These are phyloP conservation scores for Drosophila rhopaloa DNA, from an alignment of 1,140 invertebrate genomes.

Conservation along the genomic window DNA sequence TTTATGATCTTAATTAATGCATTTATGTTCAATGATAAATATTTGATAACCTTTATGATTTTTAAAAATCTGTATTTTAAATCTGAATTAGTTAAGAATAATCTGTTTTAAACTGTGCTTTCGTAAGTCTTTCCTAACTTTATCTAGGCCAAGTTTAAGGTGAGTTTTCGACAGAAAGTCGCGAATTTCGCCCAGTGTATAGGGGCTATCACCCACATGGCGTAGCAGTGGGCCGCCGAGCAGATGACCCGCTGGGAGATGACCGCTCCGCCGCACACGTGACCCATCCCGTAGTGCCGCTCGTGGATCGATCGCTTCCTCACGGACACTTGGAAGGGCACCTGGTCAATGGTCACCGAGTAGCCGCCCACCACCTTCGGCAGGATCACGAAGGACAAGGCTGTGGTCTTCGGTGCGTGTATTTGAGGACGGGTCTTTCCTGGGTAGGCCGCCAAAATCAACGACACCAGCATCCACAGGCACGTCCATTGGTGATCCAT, in stretches of 20 bases:
- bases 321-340: conserved; percentile 57
- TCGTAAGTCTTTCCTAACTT: too few species aligned
- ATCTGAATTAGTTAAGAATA: too few species aligned
- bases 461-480: conserved; percentile 15
- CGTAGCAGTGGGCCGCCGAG: conserved; percentile 65
- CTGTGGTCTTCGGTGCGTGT: neutral
- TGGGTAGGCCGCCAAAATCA: conserved; percentile 1
- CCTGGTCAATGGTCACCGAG: conserved; percentile 25
- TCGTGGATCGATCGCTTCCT: conserved; percentile 34
- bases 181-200: neutral
- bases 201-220: conserved; percentile 36
- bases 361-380: conserved; percentile 60
- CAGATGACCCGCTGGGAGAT: conserved; percentile 53
- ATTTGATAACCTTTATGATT: too few species aligned
- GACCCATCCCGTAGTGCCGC: conserved; percentile 31
- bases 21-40: too few species aligned
- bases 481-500: conserved; percentile 13
- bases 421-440: neutral
- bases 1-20: too few species aligned
- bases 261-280: conserved; percentile 57
- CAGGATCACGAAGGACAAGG: conserved; percentile 17
- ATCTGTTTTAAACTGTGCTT: too few species aligned
- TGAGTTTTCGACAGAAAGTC: neutral
- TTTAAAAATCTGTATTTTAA: too few species aligned
- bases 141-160: too few species aligned